Conservation (phyloP, 2,888 invertebrate species). For the Hyalella azteca region DNA sequence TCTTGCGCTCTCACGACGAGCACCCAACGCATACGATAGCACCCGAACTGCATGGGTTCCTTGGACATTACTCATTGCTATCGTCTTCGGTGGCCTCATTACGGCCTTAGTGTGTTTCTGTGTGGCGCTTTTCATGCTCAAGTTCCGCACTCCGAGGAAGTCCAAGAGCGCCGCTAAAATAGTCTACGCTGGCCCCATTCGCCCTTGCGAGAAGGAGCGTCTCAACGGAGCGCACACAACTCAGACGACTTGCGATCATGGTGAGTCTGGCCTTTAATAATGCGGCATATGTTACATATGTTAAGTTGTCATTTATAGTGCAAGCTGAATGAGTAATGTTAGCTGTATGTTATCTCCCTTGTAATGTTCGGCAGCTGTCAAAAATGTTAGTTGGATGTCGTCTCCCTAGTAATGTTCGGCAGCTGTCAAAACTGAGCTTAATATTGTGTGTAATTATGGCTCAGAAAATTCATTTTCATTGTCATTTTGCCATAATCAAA, state of each 20-base stretch:
- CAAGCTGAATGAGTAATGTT: no score
- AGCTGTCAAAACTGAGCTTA: no score
- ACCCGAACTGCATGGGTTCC: background rate
- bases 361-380: no score
- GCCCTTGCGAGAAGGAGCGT: constrained; percentile 12
- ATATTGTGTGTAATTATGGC: no score
- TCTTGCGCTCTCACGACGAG: background rate
- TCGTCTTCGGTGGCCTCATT: background rate
- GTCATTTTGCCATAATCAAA: no score
- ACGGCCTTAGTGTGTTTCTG: background rate
- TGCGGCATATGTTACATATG: no score
- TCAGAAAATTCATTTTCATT: no score
- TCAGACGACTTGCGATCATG: background rate
- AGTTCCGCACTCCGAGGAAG: background rate
- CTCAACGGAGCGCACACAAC: background rate
- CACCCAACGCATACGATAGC: background rate
- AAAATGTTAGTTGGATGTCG: no score
- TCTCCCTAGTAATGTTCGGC: no score
- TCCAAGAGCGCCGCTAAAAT: constrained; percentile 39
- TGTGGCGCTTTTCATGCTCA: background rate
- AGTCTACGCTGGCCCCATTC: constrained; percentile 43
- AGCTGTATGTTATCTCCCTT: no score
- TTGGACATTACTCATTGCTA: background rate
- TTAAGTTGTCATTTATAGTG: no score
- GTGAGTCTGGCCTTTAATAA: no score